Percentiles rank a stretch among this genome's conserved stretches.
Evolutionary conservation across 30 jellyfish, hydroid and myxozoan genomes (phyloP).

Genomic region (Aurelia aurita complex sp. Pacific): DNA sequence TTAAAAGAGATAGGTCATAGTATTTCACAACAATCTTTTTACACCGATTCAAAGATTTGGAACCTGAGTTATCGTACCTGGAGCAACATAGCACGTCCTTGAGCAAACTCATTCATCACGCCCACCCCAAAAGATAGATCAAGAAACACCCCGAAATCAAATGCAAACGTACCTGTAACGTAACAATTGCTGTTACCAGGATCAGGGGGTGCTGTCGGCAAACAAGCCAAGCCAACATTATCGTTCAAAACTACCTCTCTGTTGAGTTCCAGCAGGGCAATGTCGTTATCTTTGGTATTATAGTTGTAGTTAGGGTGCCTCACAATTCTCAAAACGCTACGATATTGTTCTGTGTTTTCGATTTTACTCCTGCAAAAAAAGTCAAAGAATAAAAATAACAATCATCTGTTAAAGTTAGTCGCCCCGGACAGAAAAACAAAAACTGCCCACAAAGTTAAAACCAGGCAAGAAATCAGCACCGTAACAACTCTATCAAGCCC

Average conservation of each 20-base stretch:
- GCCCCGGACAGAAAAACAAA: too few species aligned
- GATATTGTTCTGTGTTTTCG: constrained; percentile 42
- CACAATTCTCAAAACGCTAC: constrained; percentile 33
- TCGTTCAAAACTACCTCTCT: constrained; percentile 34
- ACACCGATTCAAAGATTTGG: too few species aligned
- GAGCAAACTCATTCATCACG: too few species aligned
- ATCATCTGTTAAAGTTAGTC: not conserved
- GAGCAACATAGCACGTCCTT: too few species aligned
- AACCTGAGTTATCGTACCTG: too few species aligned
- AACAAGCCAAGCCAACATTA: constrained; percentile 62
- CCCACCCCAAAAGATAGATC: too few species aligned
- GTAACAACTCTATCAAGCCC: too few species aligned
- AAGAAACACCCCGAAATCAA: too few species aligned
- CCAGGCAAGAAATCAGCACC: too few species aligned
- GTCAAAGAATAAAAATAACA: constrained; percentile 30
- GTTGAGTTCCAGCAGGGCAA: constrained; percentile 58
- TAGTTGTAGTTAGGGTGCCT: constrained; percentile 61
- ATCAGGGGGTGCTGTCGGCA: constrained; percentile 43
- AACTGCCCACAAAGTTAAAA: too few species aligned
- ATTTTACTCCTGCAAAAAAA: constrained; percentile 21
- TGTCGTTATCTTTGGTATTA: constrained; percentile 37
- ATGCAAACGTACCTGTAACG: constrained; percentile 52
- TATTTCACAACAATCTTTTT: too few species aligned
- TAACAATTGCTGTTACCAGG: constrained; percentile 27
- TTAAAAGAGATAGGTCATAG: too few species aligned